These are phyloP conservation scores for Ceratosolen fusciceps DNA, from an alignment of 1,140 invertebrate species.

Conservation along the genomic window DNA sequence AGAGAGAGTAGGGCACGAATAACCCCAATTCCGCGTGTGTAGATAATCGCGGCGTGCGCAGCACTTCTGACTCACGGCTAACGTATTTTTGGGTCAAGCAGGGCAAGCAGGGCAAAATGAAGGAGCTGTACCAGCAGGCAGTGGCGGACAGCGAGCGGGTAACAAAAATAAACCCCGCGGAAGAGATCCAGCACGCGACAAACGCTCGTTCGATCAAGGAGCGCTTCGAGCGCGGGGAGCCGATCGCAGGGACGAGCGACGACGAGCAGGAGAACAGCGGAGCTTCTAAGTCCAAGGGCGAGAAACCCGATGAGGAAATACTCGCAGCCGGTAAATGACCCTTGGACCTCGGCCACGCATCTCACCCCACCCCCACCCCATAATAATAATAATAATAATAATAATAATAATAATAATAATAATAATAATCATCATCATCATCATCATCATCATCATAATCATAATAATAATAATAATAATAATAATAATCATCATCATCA, in stretches of 20 bases:
- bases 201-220: conserved; percentile 83
- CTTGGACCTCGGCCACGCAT: not conserved
- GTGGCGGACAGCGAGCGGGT: conserved; percentile 82
- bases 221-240: conserved; percentile 86
- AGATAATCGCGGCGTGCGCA: too few species aligned
- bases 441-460: too few species aligned
- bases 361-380: too few species aligned
- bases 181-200: conserved; percentile 75
- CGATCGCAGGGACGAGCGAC: conserved; percentile 74
- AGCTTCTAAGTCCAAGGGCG: conserved; percentile 66
- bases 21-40: too few species aligned
- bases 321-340: conserved; percentile 82
- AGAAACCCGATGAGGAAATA: conserved; percentile 83
- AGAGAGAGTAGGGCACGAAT: not conserved
- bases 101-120: conserved; percentile 91
- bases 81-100: conserved; percentile 59
- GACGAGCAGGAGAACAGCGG: conserved; percentile 62
- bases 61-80: conserved; percentile 25
- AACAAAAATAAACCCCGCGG: conserved; percentile 74
- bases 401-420: too few species aligned
- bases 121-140: conserved; percentile 92
- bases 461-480: too few species aligned
- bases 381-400: too few species aligned
- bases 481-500: too few species aligned
- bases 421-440: too few species aligned